Evolutionary conservation across 2,888 invertebrate genomes (phyloP), one percentile per base, ranked within the genome.

Genomic region (Heteropelma amictum): DNA sequence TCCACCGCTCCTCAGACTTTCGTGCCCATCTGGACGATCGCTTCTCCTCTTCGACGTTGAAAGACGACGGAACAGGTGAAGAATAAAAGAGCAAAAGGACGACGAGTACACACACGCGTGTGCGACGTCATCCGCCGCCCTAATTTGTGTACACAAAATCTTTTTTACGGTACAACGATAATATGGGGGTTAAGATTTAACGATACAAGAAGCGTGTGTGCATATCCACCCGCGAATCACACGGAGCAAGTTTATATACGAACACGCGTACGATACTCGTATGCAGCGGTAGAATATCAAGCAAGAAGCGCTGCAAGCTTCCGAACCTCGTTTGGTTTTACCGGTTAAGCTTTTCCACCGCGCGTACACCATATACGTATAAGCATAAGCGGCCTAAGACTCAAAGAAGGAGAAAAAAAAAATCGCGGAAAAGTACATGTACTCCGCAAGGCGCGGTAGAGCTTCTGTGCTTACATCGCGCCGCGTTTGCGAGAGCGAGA

Each of bases 391-490:
- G 21, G 33, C 14, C 12, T n/a, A 12, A 30, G 30, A 14, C 28
- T 19, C 6, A 23, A n/a, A n/a, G 21, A 21, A n/a, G 19, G 38
- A 23, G 35, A 8, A 19, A 19, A 60, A 51, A 54, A 53, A 67
- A 63, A 51, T 61, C 12, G 49, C 23, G 26, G 63, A 49, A 69
- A 51, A 58, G 56, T 33, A 56, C 40, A 35, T 21, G 23, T 26
- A 56, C 7, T 21, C 26, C 61, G 14, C 42, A 28, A 53, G 26
- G 61, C 35, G 60, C 7, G 51, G 51, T n/a, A 42, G 56, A 54
- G 72, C 76, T 76, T 79, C 73, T 68, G 73, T 68, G 64, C 67
- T 60, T 68, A 65, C 51, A 38, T 61, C 40, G 30, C 42, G n/a
- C 19, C 14, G 49, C 26, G 58, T 40, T 56, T 58, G 45, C 61